Percentiles rank a stretch among this genome's conserved stretches.
phyloP scores from a whole-genome alignment of 1,140 invertebrate genomes.

The Ceratosolen fusciceps region DNA sequence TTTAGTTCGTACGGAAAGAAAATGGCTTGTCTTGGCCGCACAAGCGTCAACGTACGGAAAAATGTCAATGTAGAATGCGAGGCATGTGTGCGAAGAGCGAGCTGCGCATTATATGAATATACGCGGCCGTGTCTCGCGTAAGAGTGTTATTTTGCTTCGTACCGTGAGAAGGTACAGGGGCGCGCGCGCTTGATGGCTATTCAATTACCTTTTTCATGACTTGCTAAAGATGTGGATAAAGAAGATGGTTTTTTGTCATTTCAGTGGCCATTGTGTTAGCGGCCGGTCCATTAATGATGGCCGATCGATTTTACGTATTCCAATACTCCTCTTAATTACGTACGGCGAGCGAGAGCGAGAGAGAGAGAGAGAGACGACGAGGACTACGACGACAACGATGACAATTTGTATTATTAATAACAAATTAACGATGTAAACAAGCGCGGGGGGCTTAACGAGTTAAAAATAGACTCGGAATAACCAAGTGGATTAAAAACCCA shows the following conservation, averaged over 20 bases:
- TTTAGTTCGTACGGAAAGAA: neutral
- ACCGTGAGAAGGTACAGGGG: neutral
- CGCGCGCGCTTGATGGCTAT: neutral
- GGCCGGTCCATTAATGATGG: neutral
- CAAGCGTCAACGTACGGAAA: neutral
- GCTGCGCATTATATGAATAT: neutral
- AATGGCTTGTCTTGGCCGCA: neutral
- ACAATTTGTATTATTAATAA: too few relatives aligned
- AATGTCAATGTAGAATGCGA: neutral
- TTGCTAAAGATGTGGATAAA: constrained; percentile 4
- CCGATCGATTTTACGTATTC: neutral
- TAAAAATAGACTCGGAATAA: too few relatives aligned
- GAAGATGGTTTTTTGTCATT: neutral
- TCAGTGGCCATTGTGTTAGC: neutral
- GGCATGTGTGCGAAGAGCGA: neutral
- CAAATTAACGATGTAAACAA: too few relatives aligned
- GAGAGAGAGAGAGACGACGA: too few relatives aligned
- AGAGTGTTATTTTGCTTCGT: neutral
- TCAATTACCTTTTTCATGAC: neutral
- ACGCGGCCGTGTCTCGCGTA: neutral
- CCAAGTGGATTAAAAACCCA: too few relatives aligned
- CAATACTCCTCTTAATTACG: neutral
- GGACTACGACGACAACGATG: too few relatives aligned
- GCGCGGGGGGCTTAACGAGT: too few relatives aligned
- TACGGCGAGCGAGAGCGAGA: too few relatives aligned